These are phyloP conservation scores for Xenus cinereus DNA, from an alignment of 2,113 vertebrate genomes.

Conservation along the genomic window DNA sequence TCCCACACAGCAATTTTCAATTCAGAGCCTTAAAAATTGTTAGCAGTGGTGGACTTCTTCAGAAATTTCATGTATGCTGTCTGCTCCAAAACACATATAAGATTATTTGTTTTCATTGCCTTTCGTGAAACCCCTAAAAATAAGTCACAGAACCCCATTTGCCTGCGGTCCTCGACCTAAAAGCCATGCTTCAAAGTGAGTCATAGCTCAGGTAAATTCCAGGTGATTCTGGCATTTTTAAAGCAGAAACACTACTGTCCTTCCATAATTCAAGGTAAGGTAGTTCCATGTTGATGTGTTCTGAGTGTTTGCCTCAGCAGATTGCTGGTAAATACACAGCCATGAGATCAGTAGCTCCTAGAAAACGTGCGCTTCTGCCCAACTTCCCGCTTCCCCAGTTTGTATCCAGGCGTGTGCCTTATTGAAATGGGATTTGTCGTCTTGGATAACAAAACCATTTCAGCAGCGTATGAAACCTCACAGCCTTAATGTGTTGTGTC, in stretches of 20 bases:
- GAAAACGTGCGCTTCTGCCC: background rate
- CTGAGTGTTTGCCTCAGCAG: background rate
- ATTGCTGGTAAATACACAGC: background rate
- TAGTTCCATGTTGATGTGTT: background rate
- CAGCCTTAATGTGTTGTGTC: background rate
- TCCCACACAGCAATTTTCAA: background rate
- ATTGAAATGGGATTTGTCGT: background rate
- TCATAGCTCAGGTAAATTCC: background rate
- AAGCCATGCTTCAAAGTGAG: background rate
- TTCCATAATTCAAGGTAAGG: background rate
- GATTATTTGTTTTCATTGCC: background rate
- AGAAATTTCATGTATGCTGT: background rate
- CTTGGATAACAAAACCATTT: background rate
- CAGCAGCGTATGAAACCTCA: background rate
- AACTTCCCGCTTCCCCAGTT: background rate
- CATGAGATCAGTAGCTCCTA: background rate
- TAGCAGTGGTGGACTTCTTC: background rate
- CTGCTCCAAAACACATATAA: accelerated
- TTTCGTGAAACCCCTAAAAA: background rate
- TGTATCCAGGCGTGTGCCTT: background rate
- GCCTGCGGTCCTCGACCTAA: background rate
- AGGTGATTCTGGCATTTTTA: background rate
- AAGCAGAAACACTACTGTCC: conserved; percentile 2
- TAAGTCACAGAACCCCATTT: background rate
- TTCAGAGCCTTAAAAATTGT: background rate